phyloP scores from a whole-genome alignment of 2,113 vertebrate species.

The Corythoichthys intestinalis region DNA sequence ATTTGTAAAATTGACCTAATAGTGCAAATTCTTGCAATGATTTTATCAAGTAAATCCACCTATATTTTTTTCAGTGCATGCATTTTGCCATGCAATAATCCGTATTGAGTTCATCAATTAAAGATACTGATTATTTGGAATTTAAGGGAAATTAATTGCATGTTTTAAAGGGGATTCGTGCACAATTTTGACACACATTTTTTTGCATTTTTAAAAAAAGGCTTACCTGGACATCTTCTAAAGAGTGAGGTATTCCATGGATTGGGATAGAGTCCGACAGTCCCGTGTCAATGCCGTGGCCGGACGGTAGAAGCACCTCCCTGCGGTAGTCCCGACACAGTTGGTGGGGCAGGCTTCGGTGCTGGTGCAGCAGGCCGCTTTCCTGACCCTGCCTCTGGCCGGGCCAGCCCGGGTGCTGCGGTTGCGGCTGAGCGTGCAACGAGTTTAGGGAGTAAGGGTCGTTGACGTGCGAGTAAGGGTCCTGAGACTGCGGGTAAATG shows the following conservation, averaged over 20 bases:
- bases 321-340: constrained; percentile 96
- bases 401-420: constrained; percentile 95
- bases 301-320: constrained; percentile 91
- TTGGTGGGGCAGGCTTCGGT: constrained; percentile 91
- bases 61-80: too few relatives aligned
- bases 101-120: too few relatives aligned
- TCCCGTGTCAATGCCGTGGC: constrained; percentile 89
- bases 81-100: too few relatives aligned
- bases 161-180: too few relatives aligned
- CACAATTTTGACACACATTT: too few relatives aligned
- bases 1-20: too few relatives aligned
- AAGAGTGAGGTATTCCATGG: constrained; percentile 95
- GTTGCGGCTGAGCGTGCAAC: constrained; percentile 91
- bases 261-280: constrained; percentile 89
- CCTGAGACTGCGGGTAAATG: constrained; percentile 97
- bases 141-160: too few relatives aligned
- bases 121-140: too few relatives aligned
- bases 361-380: constrained; percentile 90
- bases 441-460: constrained; percentile 97
- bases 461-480: constrained; percentile 98
- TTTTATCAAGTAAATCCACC: too few relatives aligned
- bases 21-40: too few relatives aligned
- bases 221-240: constrained; percentile 93
- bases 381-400: constrained; percentile 95
- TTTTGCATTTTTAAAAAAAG: not conserved